Conservation (phyloP, 2,113 vertebrate genomes). For the Gallinago paraguaiae region DNA sequence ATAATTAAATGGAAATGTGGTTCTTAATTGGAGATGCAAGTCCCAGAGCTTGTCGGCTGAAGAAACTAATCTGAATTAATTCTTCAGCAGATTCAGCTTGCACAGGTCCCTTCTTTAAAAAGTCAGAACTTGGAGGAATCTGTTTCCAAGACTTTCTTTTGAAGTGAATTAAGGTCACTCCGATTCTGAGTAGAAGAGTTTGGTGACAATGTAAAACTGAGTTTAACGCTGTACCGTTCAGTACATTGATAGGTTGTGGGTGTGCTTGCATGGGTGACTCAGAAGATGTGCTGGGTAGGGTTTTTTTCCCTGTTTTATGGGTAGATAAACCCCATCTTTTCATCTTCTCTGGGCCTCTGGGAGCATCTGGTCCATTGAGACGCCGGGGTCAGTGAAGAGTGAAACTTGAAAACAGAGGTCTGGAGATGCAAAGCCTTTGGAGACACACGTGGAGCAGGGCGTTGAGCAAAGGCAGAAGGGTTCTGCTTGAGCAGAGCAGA, state of each 20-base stretch:
- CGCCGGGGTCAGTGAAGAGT: neutral
- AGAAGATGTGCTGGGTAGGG: neutral
- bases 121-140: neutral
- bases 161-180: neutral
- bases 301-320: neutral
- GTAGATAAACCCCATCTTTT: neutral
- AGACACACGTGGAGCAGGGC: neutral
- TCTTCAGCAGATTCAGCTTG: neutral
- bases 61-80: neutral
- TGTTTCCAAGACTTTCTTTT: neutral
- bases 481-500: neutral
- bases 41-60: neutral
- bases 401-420: neutral
- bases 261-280: neutral
- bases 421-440: neutral
- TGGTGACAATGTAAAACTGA: neutral
- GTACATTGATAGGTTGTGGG: accelerated
- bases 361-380: neutral
- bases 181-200: neutral
- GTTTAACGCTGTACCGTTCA: neutral
- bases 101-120: neutral
- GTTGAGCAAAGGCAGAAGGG: neutral
- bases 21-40: neutral
- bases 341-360: neutral
- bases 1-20: neutral